Conservation (phyloP, 1,140 invertebrate species). For the Hormaphis cornu region DNA sequence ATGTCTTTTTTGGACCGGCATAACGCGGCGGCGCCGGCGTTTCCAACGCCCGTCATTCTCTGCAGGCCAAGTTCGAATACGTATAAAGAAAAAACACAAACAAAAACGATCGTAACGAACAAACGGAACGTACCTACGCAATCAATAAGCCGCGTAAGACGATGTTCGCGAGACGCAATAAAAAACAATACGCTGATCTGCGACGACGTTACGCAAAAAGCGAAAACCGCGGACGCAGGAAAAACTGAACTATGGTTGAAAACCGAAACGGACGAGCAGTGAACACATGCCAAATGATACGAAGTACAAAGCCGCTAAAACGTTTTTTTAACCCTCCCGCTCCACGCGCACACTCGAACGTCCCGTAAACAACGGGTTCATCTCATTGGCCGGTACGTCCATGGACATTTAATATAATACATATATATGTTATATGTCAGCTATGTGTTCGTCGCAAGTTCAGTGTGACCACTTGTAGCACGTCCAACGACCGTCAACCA, state of each 20-base stretch:
- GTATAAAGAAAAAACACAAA: neutral
- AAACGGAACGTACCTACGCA: neutral
- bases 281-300: neutral
- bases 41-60: conserved; percentile 10
- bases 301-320: neutral
- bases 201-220: no score
- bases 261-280: neutral
- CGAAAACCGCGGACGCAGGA: neutral
- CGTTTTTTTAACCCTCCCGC: neutral
- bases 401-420: no score
- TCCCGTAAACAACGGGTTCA: no score
- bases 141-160: no score
- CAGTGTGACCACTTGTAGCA: no score
- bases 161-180: neutral
- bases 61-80: neutral
- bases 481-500: no score
- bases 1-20: conserved; percentile 46
- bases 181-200: neutral
- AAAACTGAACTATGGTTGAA: neutral
- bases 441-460: no score
- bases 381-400: no score
- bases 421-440: no score
- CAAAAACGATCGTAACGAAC: neutral
- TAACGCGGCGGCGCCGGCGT: neutral
- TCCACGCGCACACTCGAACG: neutral